phyloP scores from a whole-genome alignment of 2,888 invertebrate genomes.

The Apamea epomidion region DNA sequence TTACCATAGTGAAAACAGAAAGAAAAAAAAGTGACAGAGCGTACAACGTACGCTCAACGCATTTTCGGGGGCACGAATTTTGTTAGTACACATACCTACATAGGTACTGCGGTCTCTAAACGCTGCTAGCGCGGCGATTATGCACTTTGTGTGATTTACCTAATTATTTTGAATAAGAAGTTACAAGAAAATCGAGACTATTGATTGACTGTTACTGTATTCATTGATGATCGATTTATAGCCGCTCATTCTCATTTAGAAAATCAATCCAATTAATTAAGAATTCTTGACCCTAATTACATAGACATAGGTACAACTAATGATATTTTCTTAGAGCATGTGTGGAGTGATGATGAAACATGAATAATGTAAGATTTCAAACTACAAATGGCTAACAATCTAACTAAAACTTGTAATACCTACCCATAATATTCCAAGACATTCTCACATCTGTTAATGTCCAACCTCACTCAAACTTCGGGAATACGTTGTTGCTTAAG shows the following conservation, averaged over 20 bases:
- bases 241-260: slow-evolving; percentile 10
- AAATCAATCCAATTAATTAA: slow-evolving; percentile 13
- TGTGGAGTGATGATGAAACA: slow-evolving; percentile 16
- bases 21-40: neutral
- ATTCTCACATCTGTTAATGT: slow-evolving; percentile 45
- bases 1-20: neutral
- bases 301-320: neutral
- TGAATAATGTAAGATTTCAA: slow-evolving; percentile 41
- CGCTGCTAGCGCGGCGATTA: neutral
- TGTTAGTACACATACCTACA: neutral
- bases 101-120: neutral
- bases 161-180: neutral
- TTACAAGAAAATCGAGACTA: slow-evolving; percentile 14
- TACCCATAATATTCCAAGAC: slow-evolving; percentile 34
- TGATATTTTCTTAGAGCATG: slow-evolving; percentile 10
- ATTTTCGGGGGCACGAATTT: neutral
- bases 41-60: no score
- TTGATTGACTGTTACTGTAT: slow-evolving; percentile 14
- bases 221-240: slow-evolving; percentile 30
- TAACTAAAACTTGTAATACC: slow-evolving; percentile 22
- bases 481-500: slow-evolving; percentile 34
- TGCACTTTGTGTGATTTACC: neutral
- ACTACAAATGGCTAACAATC: slow-evolving; percentile 21
- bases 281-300: slow-evolving; percentile 27
- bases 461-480: slow-evolving; percentile 54